Conservation (phyloP, 2,113 vertebrate species). For the Ochotona princeps region DNA sequence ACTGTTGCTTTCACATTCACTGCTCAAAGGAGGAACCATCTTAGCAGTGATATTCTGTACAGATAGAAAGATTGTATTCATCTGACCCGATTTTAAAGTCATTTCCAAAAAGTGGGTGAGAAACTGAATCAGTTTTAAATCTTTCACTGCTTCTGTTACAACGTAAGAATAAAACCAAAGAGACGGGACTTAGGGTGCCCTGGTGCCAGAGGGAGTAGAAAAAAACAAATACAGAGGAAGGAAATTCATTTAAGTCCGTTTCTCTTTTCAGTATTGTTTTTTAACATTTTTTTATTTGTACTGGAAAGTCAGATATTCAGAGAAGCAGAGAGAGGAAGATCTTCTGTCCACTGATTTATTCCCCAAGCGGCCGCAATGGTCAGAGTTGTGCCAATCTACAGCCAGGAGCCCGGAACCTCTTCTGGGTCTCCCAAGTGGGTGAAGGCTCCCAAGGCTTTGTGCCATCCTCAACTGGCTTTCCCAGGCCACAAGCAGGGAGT, state of each 20-base stretch:
- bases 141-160: conserved; percentile 29
- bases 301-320: too few species aligned
- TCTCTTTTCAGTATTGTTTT: not conserved
- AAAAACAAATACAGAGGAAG: not conserved
- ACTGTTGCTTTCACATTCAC: not conserved
- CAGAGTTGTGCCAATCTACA: too few species aligned
- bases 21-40: conserved; percentile 46
- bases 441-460: too few species aligned
- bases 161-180: conserved; percentile 32
- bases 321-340: too few species aligned
- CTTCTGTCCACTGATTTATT: too few species aligned
- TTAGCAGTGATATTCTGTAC: not conserved
- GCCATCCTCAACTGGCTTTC: too few species aligned
- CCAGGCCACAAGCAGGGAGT: too few species aligned
- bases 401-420: too few species aligned
- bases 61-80: conserved; percentile 1
- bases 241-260: not conserved
- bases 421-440: too few species aligned
- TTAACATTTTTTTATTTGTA: too few species aligned
- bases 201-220: not conserved
- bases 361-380: too few species aligned
- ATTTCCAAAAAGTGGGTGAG: not conserved
- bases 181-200: not conserved
- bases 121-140: conserved; percentile 28
- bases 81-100: not conserved